Conservation (phyloP, 92 coral and sea anemone genomes). For the Montipora capitata region DNA sequence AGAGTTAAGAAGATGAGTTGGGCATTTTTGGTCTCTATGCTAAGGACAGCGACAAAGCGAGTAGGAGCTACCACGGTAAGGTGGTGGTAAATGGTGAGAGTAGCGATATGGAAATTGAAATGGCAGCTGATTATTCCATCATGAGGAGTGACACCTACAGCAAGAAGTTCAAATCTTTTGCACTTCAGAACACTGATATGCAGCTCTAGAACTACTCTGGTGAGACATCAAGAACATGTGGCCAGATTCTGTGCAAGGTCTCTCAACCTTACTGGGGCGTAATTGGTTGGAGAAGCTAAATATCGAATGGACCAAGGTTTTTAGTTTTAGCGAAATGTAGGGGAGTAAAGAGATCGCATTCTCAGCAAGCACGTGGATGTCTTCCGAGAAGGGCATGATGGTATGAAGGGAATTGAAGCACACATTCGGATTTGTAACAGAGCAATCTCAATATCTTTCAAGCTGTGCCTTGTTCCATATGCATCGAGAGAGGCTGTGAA, state of each 20-base stretch:
- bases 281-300: not conserved
- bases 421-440: too few relatives aligned
- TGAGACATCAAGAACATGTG: not conserved
- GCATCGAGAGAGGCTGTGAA: too few relatives aligned
- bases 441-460: too few relatives aligned
- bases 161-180: constrained; percentile 9
- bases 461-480: too few relatives aligned
- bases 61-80: not conserved
- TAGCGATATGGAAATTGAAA: constrained; percentile 26
- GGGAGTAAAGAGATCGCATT: too few relatives aligned
- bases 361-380: too few relatives aligned
- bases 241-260: not conserved
- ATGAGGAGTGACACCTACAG: not conserved
- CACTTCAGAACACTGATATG: constrained; percentile 3
- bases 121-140: constrained; percentile 35
- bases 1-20: not conserved
- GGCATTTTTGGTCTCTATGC: not conserved
- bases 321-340: too few relatives aligned
- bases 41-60: not conserved
- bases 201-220: not conserved
- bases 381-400: too few relatives aligned
- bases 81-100: constrained; percentile 18
- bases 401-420: too few relatives aligned
- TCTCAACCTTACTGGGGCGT: not conserved
- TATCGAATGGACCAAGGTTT: too few relatives aligned